Evolutionary conservation across 2,797 vertebrate species (phyloP).

Genomic region (Eupleurogrammus muticus): DNA sequence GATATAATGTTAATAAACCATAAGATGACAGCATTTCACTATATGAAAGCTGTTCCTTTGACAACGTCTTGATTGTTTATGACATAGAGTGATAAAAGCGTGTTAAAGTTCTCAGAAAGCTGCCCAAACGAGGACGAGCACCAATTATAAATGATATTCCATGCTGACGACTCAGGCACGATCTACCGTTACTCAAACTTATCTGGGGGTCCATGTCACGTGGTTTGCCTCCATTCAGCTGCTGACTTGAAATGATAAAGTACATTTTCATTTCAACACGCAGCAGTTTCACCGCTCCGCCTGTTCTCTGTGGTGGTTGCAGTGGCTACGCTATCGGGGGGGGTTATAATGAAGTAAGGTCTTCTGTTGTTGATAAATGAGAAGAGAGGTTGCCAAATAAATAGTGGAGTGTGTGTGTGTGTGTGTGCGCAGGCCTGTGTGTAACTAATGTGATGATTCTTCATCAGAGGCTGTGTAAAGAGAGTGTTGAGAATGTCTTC

Average conservation of each 20-base stretch:
- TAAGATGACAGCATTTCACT: background rate
- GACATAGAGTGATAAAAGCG: background rate
- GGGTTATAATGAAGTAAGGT: conserved; percentile 39
- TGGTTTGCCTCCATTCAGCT: conserved; percentile 12
- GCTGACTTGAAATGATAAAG: conserved; percentile 28
- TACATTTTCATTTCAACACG: conserved; percentile 23
- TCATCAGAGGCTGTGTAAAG: conserved; percentile 26
- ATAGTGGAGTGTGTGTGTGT: background rate
- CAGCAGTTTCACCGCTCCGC: conserved; percentile 29
- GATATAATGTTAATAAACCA: too few relatives aligned
- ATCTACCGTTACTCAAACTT: background rate
- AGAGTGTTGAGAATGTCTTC: background rate
- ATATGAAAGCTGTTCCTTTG: background rate
- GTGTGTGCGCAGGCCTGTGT: conserved; percentile 1
- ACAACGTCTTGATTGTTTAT: background rate
- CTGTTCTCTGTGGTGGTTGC: conserved; percentile 26
- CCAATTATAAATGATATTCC: background rate
- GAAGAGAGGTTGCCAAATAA: conserved; percentile 27
- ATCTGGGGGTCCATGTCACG: background rate
- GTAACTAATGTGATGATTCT: conserved; percentile 22
- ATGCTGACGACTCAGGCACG: background rate
- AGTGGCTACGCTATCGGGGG: conserved; percentile 32
- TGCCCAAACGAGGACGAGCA: background rate
- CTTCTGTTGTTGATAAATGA: conserved; percentile 41
- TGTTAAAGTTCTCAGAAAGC: background rate